These are phyloP conservation scores for Sarcophaga peregrina DNA, from an alignment of 1,140 invertebrate species.

Conservation along the genomic window DNA sequence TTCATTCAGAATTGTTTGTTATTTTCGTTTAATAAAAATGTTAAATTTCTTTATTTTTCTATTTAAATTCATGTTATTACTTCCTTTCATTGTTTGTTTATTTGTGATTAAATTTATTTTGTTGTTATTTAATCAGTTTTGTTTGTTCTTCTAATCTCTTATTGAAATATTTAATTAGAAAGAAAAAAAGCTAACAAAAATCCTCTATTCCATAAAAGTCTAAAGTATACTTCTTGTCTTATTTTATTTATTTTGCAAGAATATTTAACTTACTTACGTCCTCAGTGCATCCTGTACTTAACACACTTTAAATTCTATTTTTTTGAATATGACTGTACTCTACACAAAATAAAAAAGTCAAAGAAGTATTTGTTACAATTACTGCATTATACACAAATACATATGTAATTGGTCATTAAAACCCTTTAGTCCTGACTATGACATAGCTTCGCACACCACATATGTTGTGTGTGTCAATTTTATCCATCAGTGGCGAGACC, in stretches of 20 bases:
- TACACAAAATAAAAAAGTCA: too few species aligned
- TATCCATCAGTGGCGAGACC: too few species aligned
- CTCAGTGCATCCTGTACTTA: not conserved
- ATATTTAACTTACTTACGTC: not conserved
- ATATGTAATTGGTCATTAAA: not conserved
- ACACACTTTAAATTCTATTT: too few species aligned
- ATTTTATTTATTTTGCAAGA: conserved; percentile 5
- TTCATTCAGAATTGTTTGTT: too few species aligned
- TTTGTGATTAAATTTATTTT: too few species aligned
- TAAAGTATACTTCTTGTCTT: not conserved
- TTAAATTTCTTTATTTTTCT: not conserved
- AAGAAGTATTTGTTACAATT: too few species aligned
- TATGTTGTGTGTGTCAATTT: too few species aligned
- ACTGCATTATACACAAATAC: too few species aligned
- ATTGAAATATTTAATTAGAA: conserved; percentile 36
- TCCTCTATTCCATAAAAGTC: not conserved
- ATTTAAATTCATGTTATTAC: not conserved
- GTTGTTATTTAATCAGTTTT: not conserved
- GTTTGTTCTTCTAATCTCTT: conserved; percentile 6
- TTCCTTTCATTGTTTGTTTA: not conserved
- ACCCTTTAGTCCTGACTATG: not conserved
- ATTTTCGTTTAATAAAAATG: too few species aligned
- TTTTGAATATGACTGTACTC: too few species aligned
- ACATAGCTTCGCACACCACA: too few species aligned
- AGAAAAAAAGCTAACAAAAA: conserved; percentile 4